Evolutionary conservation across 2,797 vertebrate genomes (phyloP).

Genomic region (Eulemur coronatus): DNA sequence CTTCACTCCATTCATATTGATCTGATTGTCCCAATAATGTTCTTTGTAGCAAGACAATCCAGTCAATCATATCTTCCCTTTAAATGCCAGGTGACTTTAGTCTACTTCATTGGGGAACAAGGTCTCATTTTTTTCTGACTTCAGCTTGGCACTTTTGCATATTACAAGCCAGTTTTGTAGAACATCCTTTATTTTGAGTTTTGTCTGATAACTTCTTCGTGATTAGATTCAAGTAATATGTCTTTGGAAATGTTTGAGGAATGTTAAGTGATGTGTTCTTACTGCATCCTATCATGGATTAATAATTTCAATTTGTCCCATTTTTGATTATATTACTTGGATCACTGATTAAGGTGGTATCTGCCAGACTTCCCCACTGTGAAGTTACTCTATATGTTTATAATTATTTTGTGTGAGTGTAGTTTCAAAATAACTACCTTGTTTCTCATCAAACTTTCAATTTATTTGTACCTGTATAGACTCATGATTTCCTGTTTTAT

Average conservation of each 20-base stretch:
- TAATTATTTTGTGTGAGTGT: not conserved
- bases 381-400: not conserved
- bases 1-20: not conserved
- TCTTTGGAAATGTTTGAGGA: not conserved
- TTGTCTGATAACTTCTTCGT: not conserved
- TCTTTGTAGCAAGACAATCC: not conserved
- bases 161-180: not conserved
- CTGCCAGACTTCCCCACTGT: not conserved
- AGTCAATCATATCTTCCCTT: not conserved
- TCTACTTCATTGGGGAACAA: not conserved
- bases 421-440: not conserved
- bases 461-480: not conserved
- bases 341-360: not conserved
- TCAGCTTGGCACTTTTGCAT: not conserved
- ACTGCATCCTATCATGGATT: not conserved
- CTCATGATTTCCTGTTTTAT: slow-evolving; percentile 19
- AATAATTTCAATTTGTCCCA: not conserved
- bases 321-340: not conserved
- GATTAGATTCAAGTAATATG: not conserved
- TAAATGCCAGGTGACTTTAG: not conserved
- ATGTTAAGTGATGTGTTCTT: not conserved
- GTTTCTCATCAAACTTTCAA: not conserved
- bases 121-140: not conserved
- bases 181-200: not conserved
- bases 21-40: not conserved